A percentile compares a stretch with the other conserved stretches of the same genome.
phyloP scores from a whole-genome alignment of 2,888 invertebrate species.

The Uropetala carovei region DNA sequence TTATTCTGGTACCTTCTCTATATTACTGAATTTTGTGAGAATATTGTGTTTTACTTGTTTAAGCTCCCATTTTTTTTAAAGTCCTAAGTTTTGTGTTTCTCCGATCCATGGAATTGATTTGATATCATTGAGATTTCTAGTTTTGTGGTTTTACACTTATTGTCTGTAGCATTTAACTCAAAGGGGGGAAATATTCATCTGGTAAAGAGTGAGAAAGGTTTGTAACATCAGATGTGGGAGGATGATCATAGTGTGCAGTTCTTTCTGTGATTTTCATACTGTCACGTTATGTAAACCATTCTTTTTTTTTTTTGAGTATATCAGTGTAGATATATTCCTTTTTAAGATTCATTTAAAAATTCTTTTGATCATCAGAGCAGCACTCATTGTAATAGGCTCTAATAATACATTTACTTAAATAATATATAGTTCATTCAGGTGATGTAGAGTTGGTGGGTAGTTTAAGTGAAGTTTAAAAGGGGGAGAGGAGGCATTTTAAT shows the following conservation, averaged over 20 bases:
- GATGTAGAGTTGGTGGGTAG: conserved; percentile 31
- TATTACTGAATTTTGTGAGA: conserved; percentile 1
- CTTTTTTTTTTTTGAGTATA: conserved; percentile 9
- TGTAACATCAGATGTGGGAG: background rate
- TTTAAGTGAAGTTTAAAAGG: conserved; percentile 18
- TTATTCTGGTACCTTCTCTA: conserved; percentile 9
- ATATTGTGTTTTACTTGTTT: background rate
- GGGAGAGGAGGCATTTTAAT: conserved; percentile 42
- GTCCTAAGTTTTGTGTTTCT: background rate
- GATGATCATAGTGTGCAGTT: conserved; percentile 40
- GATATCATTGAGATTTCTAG: background rate
- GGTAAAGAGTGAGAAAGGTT: background rate
- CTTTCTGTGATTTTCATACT: background rate
- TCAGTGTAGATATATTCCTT: conserved; percentile 3
- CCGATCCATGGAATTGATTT: background rate
- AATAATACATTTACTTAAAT: conserved; percentile 39
- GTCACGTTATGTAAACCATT: conserved; percentile 9
- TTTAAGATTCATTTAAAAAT: conserved; percentile 37
- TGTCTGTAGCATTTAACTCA: conserved; percentile 45
- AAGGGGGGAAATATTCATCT: conserved; percentile 23
- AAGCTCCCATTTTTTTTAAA: conserved; percentile 20
- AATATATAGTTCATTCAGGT: conserved; percentile 46
- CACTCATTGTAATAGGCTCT: conserved; percentile 26
- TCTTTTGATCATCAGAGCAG: conserved; percentile 34
- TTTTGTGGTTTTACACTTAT: conserved; percentile 16